phyloP scores from a whole-genome alignment of 2,797 vertebrate species.

The Cryptoblepharus egeriae region DNA sequence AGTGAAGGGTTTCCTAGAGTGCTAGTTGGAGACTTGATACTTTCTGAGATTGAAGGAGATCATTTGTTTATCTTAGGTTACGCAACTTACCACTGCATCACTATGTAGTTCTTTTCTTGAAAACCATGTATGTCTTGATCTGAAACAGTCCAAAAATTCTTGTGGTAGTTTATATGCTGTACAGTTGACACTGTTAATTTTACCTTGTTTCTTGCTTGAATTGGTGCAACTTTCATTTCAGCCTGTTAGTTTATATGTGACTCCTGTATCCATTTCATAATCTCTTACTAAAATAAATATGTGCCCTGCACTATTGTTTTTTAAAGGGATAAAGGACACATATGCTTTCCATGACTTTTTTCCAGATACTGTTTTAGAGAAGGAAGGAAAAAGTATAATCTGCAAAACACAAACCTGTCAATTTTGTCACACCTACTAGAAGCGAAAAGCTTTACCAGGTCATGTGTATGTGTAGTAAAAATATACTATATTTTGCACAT shows the following conservation, averaged over 20 bases:
- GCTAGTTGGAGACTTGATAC: too few relatives aligned
- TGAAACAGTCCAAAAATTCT: neutral
- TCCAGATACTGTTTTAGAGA: neutral
- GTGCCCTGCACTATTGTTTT: neutral
- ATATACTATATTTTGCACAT: too few relatives aligned
- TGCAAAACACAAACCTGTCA: neutral
- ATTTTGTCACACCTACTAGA: neutral
- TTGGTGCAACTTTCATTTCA: neutral
- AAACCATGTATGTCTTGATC: neutral
- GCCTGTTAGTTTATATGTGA: neutral
- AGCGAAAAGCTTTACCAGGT: neutral
- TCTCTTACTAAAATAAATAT: neutral
- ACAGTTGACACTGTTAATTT: neutral
- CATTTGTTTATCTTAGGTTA: neutral
- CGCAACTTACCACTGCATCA: neutral
- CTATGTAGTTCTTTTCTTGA: neutral
- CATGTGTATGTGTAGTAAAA: neutral
- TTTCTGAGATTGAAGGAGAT: neutral
- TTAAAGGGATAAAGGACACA: neutral
- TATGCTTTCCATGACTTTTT: neutral
- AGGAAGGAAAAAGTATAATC: neutral
- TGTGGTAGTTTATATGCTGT: neutral
- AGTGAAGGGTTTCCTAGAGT: neutral
- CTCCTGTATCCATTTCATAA: neutral
- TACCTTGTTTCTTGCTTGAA: neutral